Conservation (phyloP, 2,888 invertebrate genomes). For the Thysanoteuthis rhombus region DNA sequence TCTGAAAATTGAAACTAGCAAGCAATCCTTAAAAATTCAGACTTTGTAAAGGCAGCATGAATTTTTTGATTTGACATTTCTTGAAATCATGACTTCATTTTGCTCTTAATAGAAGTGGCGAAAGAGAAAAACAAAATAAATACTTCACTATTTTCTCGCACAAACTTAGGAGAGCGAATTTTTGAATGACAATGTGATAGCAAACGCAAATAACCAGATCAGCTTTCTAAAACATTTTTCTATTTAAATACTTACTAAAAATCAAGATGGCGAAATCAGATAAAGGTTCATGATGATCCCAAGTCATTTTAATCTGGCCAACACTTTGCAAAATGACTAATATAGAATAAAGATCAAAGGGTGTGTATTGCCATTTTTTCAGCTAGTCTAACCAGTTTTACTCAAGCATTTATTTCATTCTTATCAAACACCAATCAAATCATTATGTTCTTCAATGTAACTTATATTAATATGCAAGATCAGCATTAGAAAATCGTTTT, state of each 20-base stretch:
- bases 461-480: neutral
- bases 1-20: no score
- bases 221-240: no score
- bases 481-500: neutral
- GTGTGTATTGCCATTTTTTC: neutral
- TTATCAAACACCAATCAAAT: neutral
- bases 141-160: no score
- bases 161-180: no score
- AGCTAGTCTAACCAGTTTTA: neutral
- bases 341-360: neutral
- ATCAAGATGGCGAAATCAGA: neutral
- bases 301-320: neutral
- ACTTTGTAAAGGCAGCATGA: no score
- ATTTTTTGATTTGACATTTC: no score
- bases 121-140: no score
- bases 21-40: no score
- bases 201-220: no score
- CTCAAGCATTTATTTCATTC: neutral
- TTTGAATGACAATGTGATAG: no score
- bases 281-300: neutral
- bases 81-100: no score
- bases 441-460: neutral
- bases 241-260: neutral
- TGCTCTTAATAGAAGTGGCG: no score
- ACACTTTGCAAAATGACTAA: neutral